These are phyloP conservation scores for Scalopus aquaticus DNA, from an alignment of 2,113 vertebrate genomes.

Conservation along the genomic window DNA sequence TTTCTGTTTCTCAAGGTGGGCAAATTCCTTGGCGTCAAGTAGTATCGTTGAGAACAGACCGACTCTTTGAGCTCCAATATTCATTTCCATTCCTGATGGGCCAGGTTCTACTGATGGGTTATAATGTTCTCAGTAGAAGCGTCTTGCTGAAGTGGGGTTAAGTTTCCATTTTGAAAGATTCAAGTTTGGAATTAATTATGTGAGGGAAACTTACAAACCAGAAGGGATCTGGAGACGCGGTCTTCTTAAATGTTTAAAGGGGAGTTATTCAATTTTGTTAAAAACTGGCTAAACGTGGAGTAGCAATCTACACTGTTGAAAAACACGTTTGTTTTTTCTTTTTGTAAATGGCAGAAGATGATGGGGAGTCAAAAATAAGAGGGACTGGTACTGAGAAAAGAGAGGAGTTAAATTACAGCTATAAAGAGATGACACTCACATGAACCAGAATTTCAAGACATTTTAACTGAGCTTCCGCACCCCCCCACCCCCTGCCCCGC, in stretches of 20 bases:
- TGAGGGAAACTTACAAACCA: background rate
- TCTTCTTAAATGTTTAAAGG: background rate
- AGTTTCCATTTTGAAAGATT: background rate
- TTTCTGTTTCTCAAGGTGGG: background rate
- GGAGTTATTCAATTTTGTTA: background rate
- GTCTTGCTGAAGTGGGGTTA: background rate
- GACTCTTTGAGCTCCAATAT: background rate
- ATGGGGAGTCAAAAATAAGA: background rate
- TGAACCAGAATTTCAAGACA: background rate
- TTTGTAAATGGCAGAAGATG: background rate
- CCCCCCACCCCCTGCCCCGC: background rate
- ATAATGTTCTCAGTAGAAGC: background rate
- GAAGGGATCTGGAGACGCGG: background rate
- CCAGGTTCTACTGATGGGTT: background rate
- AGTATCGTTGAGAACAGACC: background rate
- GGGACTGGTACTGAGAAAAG: background rate
- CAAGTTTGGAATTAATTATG: background rate
- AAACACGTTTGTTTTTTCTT: background rate
- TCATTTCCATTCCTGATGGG: background rate
- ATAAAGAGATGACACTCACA: rapidly evolving
- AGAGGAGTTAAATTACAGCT: background rate
- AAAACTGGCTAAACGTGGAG: background rate
- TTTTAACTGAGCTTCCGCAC: background rate
- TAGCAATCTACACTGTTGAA: background rate
- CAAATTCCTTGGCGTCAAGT: background rate